Percentiles rank a stretch among this genome's conserved stretches.
Conservation (phyloP, 2,113 vertebrate species). For the Cavia aperea region DNA sequence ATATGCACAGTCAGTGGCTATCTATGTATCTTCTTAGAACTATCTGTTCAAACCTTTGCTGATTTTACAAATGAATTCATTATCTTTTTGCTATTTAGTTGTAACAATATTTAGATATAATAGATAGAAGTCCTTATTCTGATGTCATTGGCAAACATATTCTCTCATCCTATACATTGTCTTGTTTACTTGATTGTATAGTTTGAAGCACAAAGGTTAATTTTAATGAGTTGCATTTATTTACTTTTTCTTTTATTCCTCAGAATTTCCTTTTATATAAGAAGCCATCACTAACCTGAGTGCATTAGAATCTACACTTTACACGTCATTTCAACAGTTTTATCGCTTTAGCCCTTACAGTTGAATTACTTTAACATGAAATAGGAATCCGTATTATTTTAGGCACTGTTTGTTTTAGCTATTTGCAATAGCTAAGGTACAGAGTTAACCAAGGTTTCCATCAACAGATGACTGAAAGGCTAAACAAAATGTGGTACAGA, state of each 20-base stretch:
- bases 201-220: not conserved
- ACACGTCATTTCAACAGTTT: not conserved
- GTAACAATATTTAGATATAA: not conserved
- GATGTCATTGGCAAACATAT: not conserved
- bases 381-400: not conserved
- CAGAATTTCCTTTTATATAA: not conserved
- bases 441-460: not conserved
- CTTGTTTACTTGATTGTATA: not conserved
- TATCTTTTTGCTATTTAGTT: not conserved
- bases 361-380: not conserved
- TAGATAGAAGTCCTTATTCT: not conserved
- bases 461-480: not conserved
- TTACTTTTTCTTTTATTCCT: not conserved
- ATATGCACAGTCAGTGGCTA: not conserved
- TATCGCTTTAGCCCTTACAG: not conserved
- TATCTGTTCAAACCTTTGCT: not conserved
- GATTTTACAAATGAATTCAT: not conserved
- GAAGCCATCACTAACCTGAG: not conserved
- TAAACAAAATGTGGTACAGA: not conserved
- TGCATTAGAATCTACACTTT: not conserved
- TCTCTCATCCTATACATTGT: not conserved
- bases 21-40: not conserved
- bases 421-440: not conserved
- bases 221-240: not conserved
- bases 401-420: not conserved